phyloP scores from a whole-genome alignment of 2,888 invertebrate genomes.

The Aphelenchoides bicaudatus region DNA sequence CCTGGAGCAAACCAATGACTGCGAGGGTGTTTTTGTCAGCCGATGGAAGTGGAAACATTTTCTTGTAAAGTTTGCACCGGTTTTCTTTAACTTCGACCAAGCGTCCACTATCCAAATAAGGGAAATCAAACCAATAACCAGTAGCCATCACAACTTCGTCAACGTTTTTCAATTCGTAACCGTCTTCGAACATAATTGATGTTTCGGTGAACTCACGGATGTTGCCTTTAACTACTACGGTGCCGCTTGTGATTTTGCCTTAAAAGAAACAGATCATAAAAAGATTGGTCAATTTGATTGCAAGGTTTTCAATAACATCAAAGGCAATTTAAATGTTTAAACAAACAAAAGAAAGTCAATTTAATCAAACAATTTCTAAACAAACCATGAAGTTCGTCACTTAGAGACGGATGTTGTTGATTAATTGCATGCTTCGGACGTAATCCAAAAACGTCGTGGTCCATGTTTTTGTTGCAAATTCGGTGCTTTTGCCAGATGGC shows the following conservation, averaged over 20 bases:
- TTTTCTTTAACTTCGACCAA: constrained; percentile 36
- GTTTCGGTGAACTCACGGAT: constrained; percentile 43
- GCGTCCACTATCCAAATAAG: constrained; percentile 55
- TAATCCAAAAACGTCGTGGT: constrained; percentile 61
- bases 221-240: constrained; percentile 31
- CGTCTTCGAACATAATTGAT: constrained; percentile 42
- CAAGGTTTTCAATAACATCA: too few species aligned
- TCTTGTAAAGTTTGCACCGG: constrained; percentile 61
- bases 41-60: constrained; percentile 38
- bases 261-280: constrained; percentile 46
- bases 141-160: constrained; percentile 60
- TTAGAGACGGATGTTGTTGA: constrained; percentile 45
- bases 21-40: constrained; percentile 61
- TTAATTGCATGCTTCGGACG: constrained; percentile 57
- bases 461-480: constrained; percentile 26
- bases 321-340: too few species aligned
- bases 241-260: constrained; percentile 60
- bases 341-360: too few species aligned
- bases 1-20: constrained; percentile 60
- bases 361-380: too few species aligned
- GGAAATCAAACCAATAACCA: constrained; percentile 63
- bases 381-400: constrained; percentile 59
- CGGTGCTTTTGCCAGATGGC: background rate
- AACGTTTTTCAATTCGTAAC: constrained; percentile 34
- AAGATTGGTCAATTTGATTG: background rate